phyloP scores from a whole-genome alignment of 1,140 invertebrate species.

The Pemphigus obesinymphae region DNA sequence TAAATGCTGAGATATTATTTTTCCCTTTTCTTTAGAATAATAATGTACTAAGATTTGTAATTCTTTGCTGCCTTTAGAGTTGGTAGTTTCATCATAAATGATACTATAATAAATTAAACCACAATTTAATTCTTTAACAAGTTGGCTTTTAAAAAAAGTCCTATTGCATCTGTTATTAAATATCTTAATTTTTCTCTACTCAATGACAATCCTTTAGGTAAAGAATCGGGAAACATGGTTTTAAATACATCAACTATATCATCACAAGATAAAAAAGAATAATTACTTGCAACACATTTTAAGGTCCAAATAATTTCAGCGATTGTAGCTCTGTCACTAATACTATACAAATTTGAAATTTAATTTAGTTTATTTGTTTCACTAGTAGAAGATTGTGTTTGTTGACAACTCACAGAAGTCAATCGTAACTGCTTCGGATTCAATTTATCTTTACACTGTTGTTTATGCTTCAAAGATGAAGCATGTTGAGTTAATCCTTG shows the following conservation, averaged over 20 bases:
- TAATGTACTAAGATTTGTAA: neutral
- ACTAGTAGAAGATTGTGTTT: neutral
- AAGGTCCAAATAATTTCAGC: neutral
- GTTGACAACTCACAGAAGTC: neutral
- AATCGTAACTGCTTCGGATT: neutral
- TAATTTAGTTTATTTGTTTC: neutral
- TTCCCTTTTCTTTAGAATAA: neutral
- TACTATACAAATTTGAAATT: neutral
- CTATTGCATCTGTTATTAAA: neutral
- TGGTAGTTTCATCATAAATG: neutral
- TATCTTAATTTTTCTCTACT: neutral
- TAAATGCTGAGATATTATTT: neutral
- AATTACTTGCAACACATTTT: neutral
- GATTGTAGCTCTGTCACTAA: neutral
- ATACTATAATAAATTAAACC: neutral
- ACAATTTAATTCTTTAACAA: neutral
- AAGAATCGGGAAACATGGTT: neutral
- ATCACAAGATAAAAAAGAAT: neutral
- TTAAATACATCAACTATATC: neutral
- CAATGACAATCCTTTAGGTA: neutral
- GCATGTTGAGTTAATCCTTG: neutral
- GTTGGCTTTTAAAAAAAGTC: neutral
- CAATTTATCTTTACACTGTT: neutral
- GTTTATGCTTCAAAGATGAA: neutral
- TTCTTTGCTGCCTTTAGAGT: neutral